Evolutionary conservation across 2,797 vertebrate species (phyloP).

Genomic region (Sarcoramphus papa): DNA sequence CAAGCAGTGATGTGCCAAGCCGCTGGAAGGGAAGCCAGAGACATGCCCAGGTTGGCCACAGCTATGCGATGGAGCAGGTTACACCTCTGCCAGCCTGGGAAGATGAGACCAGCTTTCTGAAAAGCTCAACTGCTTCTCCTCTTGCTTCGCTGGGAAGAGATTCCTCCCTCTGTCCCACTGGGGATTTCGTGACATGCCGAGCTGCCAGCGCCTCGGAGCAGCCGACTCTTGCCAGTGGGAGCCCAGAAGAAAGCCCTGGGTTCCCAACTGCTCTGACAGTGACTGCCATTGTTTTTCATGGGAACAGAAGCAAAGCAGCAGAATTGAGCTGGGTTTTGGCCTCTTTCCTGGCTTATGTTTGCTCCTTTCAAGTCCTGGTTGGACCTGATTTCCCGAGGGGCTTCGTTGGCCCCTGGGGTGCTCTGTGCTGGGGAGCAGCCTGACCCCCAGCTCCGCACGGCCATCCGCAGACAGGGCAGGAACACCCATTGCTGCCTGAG

Average conservation of each 20-base stretch:
- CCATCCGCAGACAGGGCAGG: neutral
- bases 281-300: slow-evolving; percentile 21
- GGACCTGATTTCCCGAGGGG: neutral
- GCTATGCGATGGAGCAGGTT: neutral
- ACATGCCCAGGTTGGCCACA: neutral
- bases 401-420: neutral
- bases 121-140: neutral
- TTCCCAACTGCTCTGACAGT: slow-evolving; percentile 6
- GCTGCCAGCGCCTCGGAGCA: neutral
- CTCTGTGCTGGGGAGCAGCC: neutral
- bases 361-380: neutral
- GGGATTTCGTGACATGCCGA: neutral
- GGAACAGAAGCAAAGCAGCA: slow-evolving; percentile 32
- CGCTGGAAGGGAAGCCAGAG: neutral
- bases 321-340: neutral
- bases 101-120: neutral
- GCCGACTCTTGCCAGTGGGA: neutral
- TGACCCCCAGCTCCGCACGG: neutral
- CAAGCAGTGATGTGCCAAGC: neutral
- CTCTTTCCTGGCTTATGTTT: slow-evolving; percentile 9
- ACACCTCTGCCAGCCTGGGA: neutral
- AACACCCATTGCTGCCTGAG: neutral
- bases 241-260: neutral
- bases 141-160: neutral
- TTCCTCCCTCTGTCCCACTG: neutral